Base-by-base conservation (phyloP, 2,888 invertebrate genomes). In the Aplocera efformata region DNA sequence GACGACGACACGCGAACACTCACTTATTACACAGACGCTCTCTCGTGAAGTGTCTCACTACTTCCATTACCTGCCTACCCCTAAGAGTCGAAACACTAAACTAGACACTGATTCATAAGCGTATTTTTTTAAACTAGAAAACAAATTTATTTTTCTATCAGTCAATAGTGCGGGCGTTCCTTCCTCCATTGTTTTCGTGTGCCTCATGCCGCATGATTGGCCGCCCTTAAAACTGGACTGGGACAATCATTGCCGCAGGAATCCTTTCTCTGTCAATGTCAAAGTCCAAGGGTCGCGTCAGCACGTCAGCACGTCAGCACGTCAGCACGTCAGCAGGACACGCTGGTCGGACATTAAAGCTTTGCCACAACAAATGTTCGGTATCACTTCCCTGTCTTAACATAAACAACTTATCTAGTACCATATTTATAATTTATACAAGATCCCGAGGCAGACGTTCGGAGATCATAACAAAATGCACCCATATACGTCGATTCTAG, bases 291-390 rank as follows among this genome's bases (percentile, higher is more conserved):
- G n/a, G n/a, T n/a, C n/a, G n/a, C n/a, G n/a, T n/a, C n/a, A n/a
- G n/a, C n/a, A n/a, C n/a, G n/a, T n/a, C n/a, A n/a, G n/a, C n/a
- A n/a, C n/a, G n/a, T n/a, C n/a, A n/a, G n/a, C n/a, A n/a, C n/a
- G n/a, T n/a, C n/a, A n/a, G n/a, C n/a, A n/a, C n/a, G n/a, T n/a
- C n/a, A n/a, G 13, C 13, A 2, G 13, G 33, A 30, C 36, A 26
- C 24, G 38, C 33, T 38, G 46, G 37, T 22, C 29, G 29, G 34
- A 41, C 30, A 31, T 27, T 67, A 66, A 70, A 70, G 70, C 68
- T 66, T 54, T 47, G 42, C 63, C 68, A 69, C 69, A 68, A 68
- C 65, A 56, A 57, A 42, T 53, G 52, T 55, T 57, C 54, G 49
- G 52, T 56, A 57, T 58, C 56, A 26, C 31, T 49, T 63, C 63